Conservation (phyloP, 2,797 vertebrate species). For the Pempheris klunzingeri region DNA sequence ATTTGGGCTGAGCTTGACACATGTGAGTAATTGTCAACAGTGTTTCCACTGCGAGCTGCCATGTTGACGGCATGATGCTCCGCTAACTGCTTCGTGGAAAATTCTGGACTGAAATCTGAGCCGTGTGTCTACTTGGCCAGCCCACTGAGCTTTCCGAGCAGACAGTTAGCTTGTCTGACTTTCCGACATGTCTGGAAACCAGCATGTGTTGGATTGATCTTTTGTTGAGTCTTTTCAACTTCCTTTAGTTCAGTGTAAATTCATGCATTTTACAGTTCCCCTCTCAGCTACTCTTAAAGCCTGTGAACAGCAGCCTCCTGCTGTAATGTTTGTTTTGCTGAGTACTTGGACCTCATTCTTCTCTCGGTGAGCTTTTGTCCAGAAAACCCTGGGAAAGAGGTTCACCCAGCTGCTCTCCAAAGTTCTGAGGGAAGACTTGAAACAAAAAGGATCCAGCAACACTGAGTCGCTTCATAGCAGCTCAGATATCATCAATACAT, state of each 20-base stretch:
- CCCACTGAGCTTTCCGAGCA: neutral
- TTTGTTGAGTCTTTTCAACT: conserved; percentile 8
- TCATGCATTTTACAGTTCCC: neutral
- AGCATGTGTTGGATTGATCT: neutral
- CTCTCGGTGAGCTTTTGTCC: neutral
- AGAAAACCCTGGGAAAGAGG: neutral
- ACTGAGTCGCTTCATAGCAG: neutral
- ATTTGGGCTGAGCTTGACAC: too few species aligned
- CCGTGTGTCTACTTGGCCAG: conserved; percentile 12
- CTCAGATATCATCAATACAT: neutral
- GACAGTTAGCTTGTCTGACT: conserved; percentile 19
- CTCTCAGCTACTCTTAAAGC: neutral
- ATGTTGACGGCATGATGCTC: conserved; percentile 15
- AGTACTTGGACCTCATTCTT: neutral
- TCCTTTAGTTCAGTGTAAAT: neutral
- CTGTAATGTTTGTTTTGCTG: neutral
- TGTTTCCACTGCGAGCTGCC: neutral
- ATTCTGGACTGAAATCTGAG: conserved; percentile 23
- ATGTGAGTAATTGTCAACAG: neutral
- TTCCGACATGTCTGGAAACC: neutral
- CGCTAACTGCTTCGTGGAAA: conserved; percentile 20
- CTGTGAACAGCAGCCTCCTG: neutral
- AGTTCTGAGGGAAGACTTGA: neutral
- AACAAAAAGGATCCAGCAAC: neutral
- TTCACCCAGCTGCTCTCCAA: neutral